Conservation (phyloP, 53 echinoderm and acorn worm species). For the Arbacia lixula region DNA sequence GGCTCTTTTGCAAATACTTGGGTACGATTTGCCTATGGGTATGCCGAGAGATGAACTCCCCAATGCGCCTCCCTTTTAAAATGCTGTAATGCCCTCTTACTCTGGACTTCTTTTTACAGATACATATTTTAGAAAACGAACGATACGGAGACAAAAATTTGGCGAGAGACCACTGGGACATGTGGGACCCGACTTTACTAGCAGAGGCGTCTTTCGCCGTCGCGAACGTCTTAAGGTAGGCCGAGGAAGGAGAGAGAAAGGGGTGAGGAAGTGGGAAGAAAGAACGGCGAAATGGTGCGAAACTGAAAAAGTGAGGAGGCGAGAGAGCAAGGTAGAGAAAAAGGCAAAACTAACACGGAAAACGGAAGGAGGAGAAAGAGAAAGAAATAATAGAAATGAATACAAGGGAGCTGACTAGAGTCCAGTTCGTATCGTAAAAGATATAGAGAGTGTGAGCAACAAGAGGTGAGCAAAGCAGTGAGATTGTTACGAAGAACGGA, state of each 20-base stretch:
- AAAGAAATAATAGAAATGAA: neutral
- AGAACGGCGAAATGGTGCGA: neutral
- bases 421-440: no score
- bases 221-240: conserved; percentile 95
- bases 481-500: no score
- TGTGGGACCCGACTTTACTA: conserved; percentile 89
- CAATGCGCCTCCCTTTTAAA: no score
- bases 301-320: neutral
- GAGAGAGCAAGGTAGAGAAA: neutral
- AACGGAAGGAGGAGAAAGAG: neutral
- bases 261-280: neutral
- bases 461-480: no score
- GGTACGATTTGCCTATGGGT: no score
- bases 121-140: conserved; percentile 54
- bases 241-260: neutral
- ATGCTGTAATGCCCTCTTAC: neutral
- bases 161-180: conserved; percentile 61
- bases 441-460: no score
- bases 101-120: conserved; percentile 31
- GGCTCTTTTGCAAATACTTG: no score
- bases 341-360: neutral
- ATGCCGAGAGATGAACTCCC: no score
- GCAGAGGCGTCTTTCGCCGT: conserved; percentile 93
- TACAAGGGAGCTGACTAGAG: no score
- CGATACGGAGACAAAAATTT: conserved; percentile 31